A percentile compares a stretch with the other conserved stretches of the same genome.
Evolutionary conservation across 37 sponge, comb jelly and placozoan species (phyloP).

Genomic region (Spongilla lacustris): DNA sequence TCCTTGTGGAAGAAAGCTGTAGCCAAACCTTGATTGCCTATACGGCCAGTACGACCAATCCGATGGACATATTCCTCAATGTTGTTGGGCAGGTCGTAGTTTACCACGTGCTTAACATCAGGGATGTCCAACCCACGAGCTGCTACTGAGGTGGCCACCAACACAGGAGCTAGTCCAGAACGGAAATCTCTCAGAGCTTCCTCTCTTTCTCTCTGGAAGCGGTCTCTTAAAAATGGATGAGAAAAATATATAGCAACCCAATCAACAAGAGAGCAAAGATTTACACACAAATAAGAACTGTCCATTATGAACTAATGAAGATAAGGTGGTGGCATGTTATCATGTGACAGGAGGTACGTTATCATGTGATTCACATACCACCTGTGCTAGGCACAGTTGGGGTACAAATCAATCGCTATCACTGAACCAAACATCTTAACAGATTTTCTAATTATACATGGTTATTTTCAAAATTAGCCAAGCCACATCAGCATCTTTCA

Average conservation of each 20-base stretch:
- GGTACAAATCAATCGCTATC: too few species aligned
- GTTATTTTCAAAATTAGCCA: too few species aligned
- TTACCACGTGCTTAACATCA: slow-evolving; percentile 92
- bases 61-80: slow-evolving; percentile 97
- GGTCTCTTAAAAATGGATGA: slow-evolving; percentile 59
- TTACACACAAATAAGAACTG: too few species aligned
- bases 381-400: too few species aligned
- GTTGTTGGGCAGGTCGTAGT: slow-evolving; percentile 87
- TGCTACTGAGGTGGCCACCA: slow-evolving; percentile 95
- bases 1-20: slow-evolving; percentile 90
- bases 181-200: slow-evolving; percentile 92
- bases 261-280: not conserved
- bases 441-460: too few species aligned
- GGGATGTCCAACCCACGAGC: slow-evolving; percentile 96
- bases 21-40: slow-evolving; percentile 88
- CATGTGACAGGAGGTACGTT: too few species aligned
- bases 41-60: slow-evolving; percentile 94
- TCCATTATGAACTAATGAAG: too few species aligned
- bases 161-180: slow-evolving; percentile 76
- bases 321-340: too few species aligned
- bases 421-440: too few species aligned
- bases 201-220: slow-evolving; percentile 93
- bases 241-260: not conserved
- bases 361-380: too few species aligned
- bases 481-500: too few species aligned